Conservation (phyloP, 2,113 vertebrate species). For the Ardeotis arabs region DNA sequence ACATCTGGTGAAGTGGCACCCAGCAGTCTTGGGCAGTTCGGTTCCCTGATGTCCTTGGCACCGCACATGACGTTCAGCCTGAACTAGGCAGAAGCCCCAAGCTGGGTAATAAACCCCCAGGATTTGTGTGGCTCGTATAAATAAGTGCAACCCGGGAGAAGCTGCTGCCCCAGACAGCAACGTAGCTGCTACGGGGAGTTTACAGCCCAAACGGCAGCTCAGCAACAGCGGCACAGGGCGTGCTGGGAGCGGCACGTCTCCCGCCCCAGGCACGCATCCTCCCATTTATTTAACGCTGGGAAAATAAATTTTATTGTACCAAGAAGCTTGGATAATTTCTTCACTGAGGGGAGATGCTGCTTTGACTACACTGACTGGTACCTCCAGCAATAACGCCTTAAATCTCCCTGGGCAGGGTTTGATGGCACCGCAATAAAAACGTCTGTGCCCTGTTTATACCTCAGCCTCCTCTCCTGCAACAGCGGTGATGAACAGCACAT, state of each 20-base stretch:
- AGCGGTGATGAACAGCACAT: neutral
- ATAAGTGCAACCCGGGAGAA: neutral
- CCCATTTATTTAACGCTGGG: neutral
- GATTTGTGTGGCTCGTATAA: neutral
- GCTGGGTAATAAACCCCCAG: neutral
- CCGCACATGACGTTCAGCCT: neutral
- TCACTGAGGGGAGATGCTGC: neutral
- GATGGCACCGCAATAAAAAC: conserved; percentile 36
- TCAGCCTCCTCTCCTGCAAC: neutral
- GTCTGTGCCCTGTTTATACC: neutral
- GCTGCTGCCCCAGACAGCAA: neutral
- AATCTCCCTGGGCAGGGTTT: conserved; percentile 28
- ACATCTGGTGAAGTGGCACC: neutral
- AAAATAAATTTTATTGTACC: neutral
- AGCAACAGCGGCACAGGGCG: fast-evolving
- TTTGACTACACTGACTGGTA: neutral
- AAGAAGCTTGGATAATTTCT: conserved; percentile 31
- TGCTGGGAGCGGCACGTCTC: neutral
- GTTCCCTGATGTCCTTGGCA: fast-evolving
- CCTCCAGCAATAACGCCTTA: conserved; percentile 3
- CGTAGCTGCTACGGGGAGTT: neutral
- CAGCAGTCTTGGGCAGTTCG: fast-evolving
- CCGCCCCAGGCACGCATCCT: neutral
- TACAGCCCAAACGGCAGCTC: neutral
- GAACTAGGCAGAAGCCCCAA: neutral